Evolutionary conservation across 2,888 invertebrate genomes (phyloP).

Genomic region (Priocnemis perturbator): DNA sequence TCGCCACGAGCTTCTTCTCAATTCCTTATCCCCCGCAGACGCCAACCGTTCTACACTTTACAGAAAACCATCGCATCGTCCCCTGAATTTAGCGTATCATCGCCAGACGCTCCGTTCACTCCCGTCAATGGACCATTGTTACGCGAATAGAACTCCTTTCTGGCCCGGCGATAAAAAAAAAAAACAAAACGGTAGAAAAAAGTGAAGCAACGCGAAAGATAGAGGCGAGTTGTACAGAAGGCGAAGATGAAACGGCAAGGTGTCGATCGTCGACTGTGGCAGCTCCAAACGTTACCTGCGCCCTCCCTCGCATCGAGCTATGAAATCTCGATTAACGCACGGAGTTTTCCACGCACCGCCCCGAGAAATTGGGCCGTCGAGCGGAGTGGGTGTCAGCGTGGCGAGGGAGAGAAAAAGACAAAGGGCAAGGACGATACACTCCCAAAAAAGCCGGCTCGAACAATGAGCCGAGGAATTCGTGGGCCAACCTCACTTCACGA

Average conservation of each 20-base stretch:
- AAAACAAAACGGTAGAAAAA: not conserved
- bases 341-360: conserved; percentile 57
- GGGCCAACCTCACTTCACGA: conserved; percentile 36
- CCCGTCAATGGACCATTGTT: no score
- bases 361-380: conserved; percentile 55
- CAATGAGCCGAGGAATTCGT: conserved; percentile 54
- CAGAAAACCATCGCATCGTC: no score
- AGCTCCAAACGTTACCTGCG: conserved; percentile 6
- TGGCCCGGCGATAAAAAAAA: not conserved
- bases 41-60: no score
- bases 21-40: no score
- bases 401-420: conserved; percentile 24
- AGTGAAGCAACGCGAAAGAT: not conserved
- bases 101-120: no score
- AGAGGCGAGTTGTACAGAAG: not conserved
- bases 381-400: not conserved
- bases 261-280: not conserved
- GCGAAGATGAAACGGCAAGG: not conserved
- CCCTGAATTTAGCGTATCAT: no score
- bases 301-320: conserved; percentile 34
- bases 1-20: no score
- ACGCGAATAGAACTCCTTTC: no score
- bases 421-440: conserved; percentile 16
- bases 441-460: conserved; percentile 39
- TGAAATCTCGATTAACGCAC: conserved; percentile 67